Conservation (phyloP, 1,140 invertebrate species). For the Belonocnema kinseyi region DNA sequence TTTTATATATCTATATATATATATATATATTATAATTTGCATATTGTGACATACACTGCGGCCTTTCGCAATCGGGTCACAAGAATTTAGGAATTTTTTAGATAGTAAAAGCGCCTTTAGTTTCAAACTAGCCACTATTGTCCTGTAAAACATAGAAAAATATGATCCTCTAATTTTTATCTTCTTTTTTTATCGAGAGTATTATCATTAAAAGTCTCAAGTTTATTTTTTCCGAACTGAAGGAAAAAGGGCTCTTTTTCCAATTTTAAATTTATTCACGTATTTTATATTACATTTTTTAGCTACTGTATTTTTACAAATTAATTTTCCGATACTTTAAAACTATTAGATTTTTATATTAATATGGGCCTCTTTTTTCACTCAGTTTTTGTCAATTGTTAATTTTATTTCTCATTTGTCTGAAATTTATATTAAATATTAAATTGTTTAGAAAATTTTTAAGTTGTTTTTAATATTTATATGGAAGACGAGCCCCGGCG, state of each 20-base stretch:
- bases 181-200: too few species aligned
- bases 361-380: background rate
- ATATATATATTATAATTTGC: constrained; percentile 26
- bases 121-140: background rate
- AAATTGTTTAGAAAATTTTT: background rate
- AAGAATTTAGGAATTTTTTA: background rate
- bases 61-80: constrained; percentile 17
- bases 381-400: background rate
- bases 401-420: background rate
- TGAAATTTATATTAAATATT: background rate
- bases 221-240: too few species aligned
- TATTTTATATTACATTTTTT: background rate
- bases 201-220: too few species aligned
- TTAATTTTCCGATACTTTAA: background rate
- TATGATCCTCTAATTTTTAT: too few species aligned
- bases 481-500: constrained; percentile 14
- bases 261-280: too few species aligned
- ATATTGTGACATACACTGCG: constrained; percentile 25
- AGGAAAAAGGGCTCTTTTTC: too few species aligned
- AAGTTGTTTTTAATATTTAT: background rate
- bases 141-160: background rate
- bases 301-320: background rate
- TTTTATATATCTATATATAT: constrained; percentile 12
- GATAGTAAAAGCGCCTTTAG: constrained; percentile 1
- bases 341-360: background rate